Conservation (phyloP, 1,140 invertebrate species). For the Hycleus cichorii region DNA sequence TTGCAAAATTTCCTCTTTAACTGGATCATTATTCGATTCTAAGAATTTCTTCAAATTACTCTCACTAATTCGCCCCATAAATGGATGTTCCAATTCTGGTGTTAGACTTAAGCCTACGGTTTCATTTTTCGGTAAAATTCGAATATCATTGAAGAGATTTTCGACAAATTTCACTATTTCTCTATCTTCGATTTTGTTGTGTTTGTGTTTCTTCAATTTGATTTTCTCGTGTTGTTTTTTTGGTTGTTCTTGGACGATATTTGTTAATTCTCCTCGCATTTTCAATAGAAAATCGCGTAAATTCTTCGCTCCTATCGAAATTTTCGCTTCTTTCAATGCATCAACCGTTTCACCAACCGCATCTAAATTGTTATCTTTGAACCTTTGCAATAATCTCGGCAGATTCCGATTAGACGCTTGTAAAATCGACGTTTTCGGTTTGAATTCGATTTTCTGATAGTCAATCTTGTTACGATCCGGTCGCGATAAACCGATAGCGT, state of each 20-base stretch:
- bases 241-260: not conserved
- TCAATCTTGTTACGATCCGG: slow-evolving; percentile 12
- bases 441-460: slow-evolving; percentile 18
- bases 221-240: not conserved
- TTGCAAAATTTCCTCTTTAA: no score
- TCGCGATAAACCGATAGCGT: slow-evolving; percentile 24
- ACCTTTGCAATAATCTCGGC: not conserved
- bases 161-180: not conserved
- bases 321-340: slow-evolving; percentile 12
- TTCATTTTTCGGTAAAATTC: slow-evolving; percentile 4
- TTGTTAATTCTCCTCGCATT: slow-evolving; percentile 16
- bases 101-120: slow-evolving; percentile 12
- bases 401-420: not conserved
- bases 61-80: slow-evolving; percentile 16
- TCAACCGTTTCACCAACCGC: slow-evolving; percentile 2
- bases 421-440: slow-evolving; percentile 4
- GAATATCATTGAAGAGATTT: not conserved
- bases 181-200: not conserved
- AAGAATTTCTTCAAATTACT: slow-evolving; percentile 14
- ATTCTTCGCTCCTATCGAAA: slow-evolving; percentile 10
- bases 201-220: not conserved
- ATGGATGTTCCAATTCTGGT: slow-evolving; percentile 18
- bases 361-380: slow-evolving; percentile 10
- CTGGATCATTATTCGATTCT: slow-evolving; percentile 7
- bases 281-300: slow-evolving; percentile 15